phyloP scores from a whole-genome alignment of 2,113 vertebrate species.

The Phaethornis superciliosus region DNA sequence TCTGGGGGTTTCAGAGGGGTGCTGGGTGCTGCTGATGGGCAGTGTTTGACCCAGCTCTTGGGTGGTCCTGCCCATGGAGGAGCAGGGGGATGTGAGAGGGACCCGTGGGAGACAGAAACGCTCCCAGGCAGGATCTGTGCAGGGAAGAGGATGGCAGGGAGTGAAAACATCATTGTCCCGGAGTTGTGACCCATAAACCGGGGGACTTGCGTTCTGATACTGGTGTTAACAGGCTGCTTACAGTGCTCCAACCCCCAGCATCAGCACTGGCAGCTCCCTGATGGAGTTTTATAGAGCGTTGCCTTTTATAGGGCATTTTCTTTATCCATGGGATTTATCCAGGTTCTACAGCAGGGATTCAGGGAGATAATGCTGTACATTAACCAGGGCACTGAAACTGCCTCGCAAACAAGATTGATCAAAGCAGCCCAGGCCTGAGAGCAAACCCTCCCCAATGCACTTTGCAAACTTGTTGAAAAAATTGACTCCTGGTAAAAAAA shows the following conservation, averaged over 20 bases:
- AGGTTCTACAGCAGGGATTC: conserved; percentile 48
- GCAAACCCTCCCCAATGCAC: background rate
- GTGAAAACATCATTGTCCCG: background rate
- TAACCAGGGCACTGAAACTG: conserved; percentile 18
- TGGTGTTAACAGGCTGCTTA: background rate
- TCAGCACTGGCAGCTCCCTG: background rate
- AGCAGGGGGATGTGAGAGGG: background rate
- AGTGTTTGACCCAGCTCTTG: background rate
- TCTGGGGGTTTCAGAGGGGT: background rate
- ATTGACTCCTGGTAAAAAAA: conserved; percentile 7
- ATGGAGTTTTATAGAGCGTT: background rate
- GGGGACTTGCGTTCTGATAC: background rate
- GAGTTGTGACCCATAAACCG: background rate
- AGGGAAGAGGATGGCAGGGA: background rate
- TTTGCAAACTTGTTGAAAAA: conserved; percentile 27
- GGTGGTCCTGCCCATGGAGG: background rate
- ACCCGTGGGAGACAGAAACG: background rate
- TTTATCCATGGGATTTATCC: conserved; percentile 1
- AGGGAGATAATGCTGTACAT: conserved; percentile 36
- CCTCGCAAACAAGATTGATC: conserved; percentile 40
- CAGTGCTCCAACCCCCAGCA: background rate
- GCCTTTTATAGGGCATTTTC: conserved; percentile 27
- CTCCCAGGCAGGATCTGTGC: background rate
- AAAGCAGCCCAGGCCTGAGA: conserved; percentile 18
- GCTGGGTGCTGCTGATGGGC: background rate